Evolutionary conservation across 2,888 invertebrate species (phyloP).

Genomic region (Bellardia bayeri): DNA sequence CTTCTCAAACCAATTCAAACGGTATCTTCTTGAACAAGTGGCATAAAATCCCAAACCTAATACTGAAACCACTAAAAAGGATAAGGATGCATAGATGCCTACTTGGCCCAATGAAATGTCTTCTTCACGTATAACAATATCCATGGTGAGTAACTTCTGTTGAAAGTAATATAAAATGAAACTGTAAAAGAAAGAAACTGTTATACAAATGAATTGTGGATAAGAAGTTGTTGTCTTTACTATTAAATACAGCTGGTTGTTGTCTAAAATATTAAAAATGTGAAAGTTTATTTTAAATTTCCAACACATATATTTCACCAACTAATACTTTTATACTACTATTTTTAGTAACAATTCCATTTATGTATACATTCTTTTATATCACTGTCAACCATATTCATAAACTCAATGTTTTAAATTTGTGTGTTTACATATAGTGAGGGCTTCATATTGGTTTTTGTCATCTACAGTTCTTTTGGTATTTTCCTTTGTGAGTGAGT

Average conservation of each 20-base stretch:
- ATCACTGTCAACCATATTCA: background rate
- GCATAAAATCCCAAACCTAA: slow-evolving; percentile 85
- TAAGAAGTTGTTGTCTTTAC: background rate
- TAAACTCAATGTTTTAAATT: background rate
- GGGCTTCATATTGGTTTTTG: background rate
- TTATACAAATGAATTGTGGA: slow-evolving; percentile 55
- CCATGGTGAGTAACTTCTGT: slow-evolving; percentile 77
- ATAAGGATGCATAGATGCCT: slow-evolving; percentile 85
- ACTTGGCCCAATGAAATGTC: slow-evolving; percentile 84
- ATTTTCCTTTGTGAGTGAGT: background rate
- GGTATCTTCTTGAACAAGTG: slow-evolving; percentile 85
- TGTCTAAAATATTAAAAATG: background rate
- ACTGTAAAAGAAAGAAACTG: background rate
- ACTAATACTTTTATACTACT: too few relatives aligned
- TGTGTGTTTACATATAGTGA: background rate
- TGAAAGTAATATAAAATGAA: background rate
- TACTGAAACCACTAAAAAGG: slow-evolving; percentile 85
- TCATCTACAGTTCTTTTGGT: background rate
- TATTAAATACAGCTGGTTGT: background rate
- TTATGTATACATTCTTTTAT: background rate
- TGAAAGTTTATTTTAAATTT: background rate
- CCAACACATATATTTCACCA: background rate
- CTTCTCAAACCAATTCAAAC: slow-evolving; percentile 87
- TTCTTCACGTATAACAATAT: slow-evolving; percentile 83
- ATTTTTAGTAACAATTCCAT: too few relatives aligned